A percentile compares a stretch with the other conserved stretches of the same genome.
phyloP scores from a whole-genome alignment of 92 coral and sea anemone genomes.

The Montipora capitata region DNA sequence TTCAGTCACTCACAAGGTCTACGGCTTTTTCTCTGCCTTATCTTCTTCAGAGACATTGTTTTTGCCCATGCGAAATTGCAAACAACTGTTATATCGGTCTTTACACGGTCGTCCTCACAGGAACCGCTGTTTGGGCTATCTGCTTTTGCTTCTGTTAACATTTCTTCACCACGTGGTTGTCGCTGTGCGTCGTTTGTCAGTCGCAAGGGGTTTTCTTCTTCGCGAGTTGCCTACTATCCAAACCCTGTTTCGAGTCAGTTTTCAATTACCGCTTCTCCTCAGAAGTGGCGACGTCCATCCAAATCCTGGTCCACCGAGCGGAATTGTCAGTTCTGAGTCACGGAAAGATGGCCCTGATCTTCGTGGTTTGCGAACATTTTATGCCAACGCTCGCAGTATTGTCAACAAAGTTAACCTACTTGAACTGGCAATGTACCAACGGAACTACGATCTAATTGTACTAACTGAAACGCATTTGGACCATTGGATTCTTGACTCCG shows the following conservation, averaged over 20 bases:
- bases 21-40: slow-evolving; percentile 7
- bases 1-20: not conserved
- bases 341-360: not conserved
- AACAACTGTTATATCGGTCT: slow-evolving; percentile 8
- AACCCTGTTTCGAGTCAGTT: not conserved
- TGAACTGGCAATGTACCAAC: not conserved
- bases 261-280: not conserved
- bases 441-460: not conserved
- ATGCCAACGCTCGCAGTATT: too few species aligned
- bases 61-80: not conserved
- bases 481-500: not conserved
- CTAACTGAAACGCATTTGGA: not conserved
- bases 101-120: not conserved
- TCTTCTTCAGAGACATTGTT: slow-evolving; percentile 4
- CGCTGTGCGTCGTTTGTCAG: too few species aligned
- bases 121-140: slow-evolving; percentile 1
- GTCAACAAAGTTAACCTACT: not conserved
- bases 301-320: not conserved
- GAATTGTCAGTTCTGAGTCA: not conserved
- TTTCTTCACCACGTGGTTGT: too few species aligned
- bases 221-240: not conserved
- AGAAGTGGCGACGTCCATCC: too few species aligned
- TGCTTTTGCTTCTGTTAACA: not conserved
- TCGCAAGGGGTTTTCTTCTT: not conserved
- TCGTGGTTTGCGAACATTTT: not conserved